Evolutionary conservation across 2,888 invertebrate genomes (phyloP).

Genomic region (Dascillus cervinus): DNA sequence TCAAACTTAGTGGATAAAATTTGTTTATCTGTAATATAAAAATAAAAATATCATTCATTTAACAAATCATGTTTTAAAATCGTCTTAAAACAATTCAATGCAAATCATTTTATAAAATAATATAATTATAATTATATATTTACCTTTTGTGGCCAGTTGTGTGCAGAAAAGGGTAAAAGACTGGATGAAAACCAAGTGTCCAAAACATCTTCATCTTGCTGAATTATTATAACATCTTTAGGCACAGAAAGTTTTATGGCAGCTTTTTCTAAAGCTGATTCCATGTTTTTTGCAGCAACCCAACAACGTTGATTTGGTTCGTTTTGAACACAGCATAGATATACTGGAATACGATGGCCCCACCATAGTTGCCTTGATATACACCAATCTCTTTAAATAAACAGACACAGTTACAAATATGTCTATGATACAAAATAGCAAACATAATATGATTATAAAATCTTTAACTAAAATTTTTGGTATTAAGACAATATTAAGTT

Average conservation of each 20-base stretch:
- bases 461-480: too few relatives aligned
- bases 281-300: conserved; percentile 44
- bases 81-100: too few relatives aligned
- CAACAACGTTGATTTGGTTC: conserved; percentile 23
- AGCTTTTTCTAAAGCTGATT: conserved; percentile 76
- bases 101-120: not conserved
- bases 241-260: conserved; percentile 52
- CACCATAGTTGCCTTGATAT: conserved; percentile 98
- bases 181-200: conserved; percentile 99
- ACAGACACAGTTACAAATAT: conserved; percentile 7
- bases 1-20: conserved; percentile 76
- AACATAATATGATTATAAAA: too few relatives aligned
- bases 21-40: conserved; percentile 42
- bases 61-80: too few relatives aligned
- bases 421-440: too few relatives aligned
- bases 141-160: conserved; percentile 89
- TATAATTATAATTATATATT: conserved; percentile 1
- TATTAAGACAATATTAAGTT: too few relatives aligned
- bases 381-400: conserved; percentile 81
- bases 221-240: conserved; percentile 46
- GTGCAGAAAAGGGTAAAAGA: conserved; percentile 90
- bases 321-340: conserved; percentile 39
- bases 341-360: conserved; percentile 98
- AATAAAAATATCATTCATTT: too few relatives aligned
- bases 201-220: conserved; percentile 90